Conservation (phyloP, 2,797 vertebrate genomes). For the Peromyscus attwateri region DNA sequence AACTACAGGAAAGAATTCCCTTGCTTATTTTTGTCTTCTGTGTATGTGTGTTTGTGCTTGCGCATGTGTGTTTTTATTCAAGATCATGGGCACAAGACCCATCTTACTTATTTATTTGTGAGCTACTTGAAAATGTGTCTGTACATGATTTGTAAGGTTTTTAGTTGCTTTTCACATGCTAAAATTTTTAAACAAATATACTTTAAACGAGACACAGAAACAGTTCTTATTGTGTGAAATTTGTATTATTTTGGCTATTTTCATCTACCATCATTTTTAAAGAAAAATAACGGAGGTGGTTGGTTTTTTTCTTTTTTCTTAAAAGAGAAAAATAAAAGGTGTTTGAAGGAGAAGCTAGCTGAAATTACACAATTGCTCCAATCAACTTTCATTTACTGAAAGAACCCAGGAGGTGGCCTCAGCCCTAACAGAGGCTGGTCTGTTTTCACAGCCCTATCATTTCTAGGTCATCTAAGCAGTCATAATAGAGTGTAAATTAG, state of each 20-base stretch:
- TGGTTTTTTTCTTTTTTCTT: background rate
- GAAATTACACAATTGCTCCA: background rate
- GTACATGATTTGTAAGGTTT: background rate
- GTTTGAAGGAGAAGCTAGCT: background rate
- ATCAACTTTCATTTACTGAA: background rate
- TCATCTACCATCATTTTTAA: background rate
- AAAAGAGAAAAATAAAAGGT: constrained; percentile 44
- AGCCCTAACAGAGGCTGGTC: constrained; percentile 13
- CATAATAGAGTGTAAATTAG: constrained; percentile 57
- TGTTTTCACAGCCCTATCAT: background rate
- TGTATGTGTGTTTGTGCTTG: constrained; percentile 69
- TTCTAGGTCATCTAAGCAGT: constrained; percentile 51
- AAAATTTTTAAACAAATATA: background rate
- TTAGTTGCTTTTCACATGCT: constrained; percentile 23
- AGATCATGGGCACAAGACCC: constrained; percentile 73
- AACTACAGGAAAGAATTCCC: constrained; percentile 89
- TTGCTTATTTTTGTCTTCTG: constrained; percentile 92
- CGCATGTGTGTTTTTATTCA: constrained; percentile 71
- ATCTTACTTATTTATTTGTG: constrained; percentile 82
- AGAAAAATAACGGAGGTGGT: background rate
- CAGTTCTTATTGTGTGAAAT: background rate
- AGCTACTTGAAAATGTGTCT: constrained; percentile 64
- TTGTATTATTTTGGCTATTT: constrained; percentile 42
- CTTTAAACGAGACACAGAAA: background rate
- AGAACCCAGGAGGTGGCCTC: constrained; percentile 7